Evolutionary conservation across 2,888 invertebrate genomes (phyloP), one percentile per base, ranked within the genome.

Genomic region (Eupithecia inturbata): DNA sequence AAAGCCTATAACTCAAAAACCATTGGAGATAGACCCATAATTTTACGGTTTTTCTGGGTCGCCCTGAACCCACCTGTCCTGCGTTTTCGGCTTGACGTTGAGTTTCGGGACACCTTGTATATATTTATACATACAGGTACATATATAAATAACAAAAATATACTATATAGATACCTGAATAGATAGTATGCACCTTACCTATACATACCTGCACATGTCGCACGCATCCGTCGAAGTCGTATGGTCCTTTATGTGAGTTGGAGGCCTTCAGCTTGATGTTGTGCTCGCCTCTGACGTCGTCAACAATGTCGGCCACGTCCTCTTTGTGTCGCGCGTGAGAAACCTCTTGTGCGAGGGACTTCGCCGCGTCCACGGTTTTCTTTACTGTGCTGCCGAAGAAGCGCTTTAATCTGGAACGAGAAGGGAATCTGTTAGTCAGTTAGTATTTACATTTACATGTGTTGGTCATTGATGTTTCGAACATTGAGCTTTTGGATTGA

Each of bases 221-320:
- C 33, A 99, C 95, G 79, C 97, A 96, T 68, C 98, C 98, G 76
- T 96, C 96, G 91, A 99, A 99, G 91, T 99, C 99, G 87, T 98
- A 98, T 0, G 99, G 99, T 0, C 99, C 99, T 88, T 99, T 99
- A 89, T 99, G 99, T 74, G 98, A 98, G 85, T 98, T 98, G 1
- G 98, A 98, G 0, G 99, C 99, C 91, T 99, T 98, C 71, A 99
- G 95, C 94, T 99, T 97, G 80, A 97, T 97, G 85, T 96, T 96
- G 80, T 96, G 96, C 79, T 97, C 97, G 0, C 96, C 96, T 88
- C 97, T 95, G 72, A 97, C 97, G 77, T 97, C 97, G 86, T 98
- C 98, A 0, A 96, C 96, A 66, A 98, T 97, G 84, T 98, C 98
- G 67, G 97, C 97, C 1, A 97, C 97, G 86, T 98, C 97, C 84